Evolutionary conservation across 53 echinoderm and acorn worm species (phyloP).

Genomic region (Apostichopus leukothele): DNA sequence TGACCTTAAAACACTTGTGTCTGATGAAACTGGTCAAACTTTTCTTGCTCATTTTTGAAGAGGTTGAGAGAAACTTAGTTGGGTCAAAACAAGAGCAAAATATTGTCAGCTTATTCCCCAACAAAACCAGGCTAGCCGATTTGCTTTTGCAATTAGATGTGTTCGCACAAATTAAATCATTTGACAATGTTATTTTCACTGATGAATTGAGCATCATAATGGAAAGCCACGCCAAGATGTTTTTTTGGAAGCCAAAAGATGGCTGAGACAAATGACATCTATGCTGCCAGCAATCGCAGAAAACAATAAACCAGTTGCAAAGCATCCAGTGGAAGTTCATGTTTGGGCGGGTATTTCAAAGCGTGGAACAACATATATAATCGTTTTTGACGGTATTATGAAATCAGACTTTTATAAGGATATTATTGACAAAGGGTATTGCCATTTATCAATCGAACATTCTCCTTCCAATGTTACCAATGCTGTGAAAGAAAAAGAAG

Average conservation of each 20-base stretch:
- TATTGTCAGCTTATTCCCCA: slow-evolving; percentile 28
- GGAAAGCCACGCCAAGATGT: slow-evolving; percentile 15
- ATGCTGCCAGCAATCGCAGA: slow-evolving; percentile 14
- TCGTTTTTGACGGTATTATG: no score
- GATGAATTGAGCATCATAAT: slow-evolving; percentile 28
- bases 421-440: no score
- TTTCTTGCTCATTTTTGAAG: background rate
- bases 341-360: no score
- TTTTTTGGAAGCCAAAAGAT: slow-evolving; percentile 17
- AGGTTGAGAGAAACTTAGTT: background rate
- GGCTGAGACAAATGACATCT: background rate
- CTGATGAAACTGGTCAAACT: background rate
- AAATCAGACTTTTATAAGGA: no score
- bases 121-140: slow-evolving; percentile 13
- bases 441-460: no score
- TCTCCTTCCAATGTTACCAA: no score
- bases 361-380: no score
- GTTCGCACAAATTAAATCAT: background rate
- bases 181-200: slow-evolving; percentile 28
- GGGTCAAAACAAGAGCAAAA: background rate
- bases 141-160: slow-evolving; percentile 30
- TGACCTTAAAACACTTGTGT: background rate
- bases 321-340: no score
- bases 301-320: background rate
- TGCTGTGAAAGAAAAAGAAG: no score